A percentile compares a stretch with the other conserved stretches of the same genome.
Conservation (phyloP, 2,888 invertebrate genomes). For the Vanessa cardui region DNA sequence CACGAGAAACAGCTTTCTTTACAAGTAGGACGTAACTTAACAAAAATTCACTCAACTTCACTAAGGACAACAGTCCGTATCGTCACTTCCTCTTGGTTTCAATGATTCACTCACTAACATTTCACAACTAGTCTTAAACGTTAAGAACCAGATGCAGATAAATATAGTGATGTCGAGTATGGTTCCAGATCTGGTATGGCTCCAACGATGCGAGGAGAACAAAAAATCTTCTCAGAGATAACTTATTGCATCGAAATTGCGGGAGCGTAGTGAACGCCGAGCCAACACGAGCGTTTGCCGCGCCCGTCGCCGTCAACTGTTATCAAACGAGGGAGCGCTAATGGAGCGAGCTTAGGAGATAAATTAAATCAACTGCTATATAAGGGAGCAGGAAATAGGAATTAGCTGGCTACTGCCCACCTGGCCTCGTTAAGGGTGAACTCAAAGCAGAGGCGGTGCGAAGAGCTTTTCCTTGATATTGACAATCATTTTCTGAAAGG, state of each 20-base stretch:
- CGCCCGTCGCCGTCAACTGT: constrained; percentile 62
- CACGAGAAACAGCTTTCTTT: constrained; percentile 34
- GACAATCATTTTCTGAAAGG: constrained; percentile 30
- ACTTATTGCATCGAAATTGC: constrained; percentile 25
- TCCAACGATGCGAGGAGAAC: constrained; percentile 21
- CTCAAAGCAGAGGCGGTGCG: constrained; percentile 40
- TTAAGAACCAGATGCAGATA: constrained; percentile 36
- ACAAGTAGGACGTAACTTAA: constrained; percentile 33
- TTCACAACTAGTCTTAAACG: constrained; percentile 32
- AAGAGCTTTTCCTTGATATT: constrained; percentile 31
- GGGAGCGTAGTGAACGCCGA: constrained; percentile 25
- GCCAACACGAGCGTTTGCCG: constrained; percentile 51
- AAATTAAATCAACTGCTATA: constrained; percentile 71
- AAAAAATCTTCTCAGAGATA: constrained; percentile 11
- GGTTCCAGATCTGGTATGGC: constrained; percentile 8
- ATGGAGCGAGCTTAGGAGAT: constrained; percentile 73
- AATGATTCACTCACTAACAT: constrained; percentile 59
- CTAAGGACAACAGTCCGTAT: constrained; percentile 48
- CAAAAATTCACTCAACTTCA: constrained; percentile 38
- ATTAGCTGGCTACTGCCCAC: constrained; percentile 52
- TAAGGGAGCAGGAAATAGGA: constrained; percentile 73
- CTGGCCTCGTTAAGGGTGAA: constrained; percentile 42
- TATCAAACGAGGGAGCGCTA: constrained; percentile 73
- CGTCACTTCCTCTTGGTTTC: constrained; percentile 58
- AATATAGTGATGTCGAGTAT: constrained; percentile 18